Percentiles rank a stretch among this genome's conserved stretches.
phyloP scores from a whole-genome alignment of 1,140 invertebrate species.

The Philaenus spumarius region DNA sequence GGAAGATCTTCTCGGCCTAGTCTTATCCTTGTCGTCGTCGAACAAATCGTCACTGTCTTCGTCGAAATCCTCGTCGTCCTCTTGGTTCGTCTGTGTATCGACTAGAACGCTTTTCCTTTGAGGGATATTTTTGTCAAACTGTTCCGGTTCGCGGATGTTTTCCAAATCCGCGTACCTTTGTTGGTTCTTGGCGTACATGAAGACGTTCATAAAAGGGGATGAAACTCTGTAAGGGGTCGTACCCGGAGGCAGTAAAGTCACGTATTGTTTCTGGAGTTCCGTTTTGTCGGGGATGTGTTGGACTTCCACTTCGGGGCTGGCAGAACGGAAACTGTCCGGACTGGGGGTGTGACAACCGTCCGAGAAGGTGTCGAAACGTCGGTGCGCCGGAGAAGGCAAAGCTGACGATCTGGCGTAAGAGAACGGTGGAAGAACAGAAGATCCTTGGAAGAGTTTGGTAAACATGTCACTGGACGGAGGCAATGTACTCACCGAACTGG shows the following conservation, averaged over 20 bases:
- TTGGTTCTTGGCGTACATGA: constrained; percentile 14
- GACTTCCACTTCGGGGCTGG: constrained; percentile 39
- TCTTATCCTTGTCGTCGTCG: constrained; percentile 25
- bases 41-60: constrained; percentile 25
- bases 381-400: not conserved
- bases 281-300: not conserved
- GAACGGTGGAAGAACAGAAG: constrained; percentile 8
- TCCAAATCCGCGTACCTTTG: not conserved
- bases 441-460: too few species aligned
- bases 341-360: constrained; percentile 55
- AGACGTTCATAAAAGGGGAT: constrained; percentile 9
- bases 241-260: constrained; percentile 13
- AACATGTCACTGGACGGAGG: too few species aligned
- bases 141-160: not conserved
- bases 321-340: constrained; percentile 49
- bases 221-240: constrained; percentile 3
- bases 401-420: not conserved
- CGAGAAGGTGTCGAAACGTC: constrained; percentile 36
- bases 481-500: too few species aligned
- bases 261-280: constrained; percentile 25
- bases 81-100: constrained; percentile 11
- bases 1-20: constrained; percentile 1
- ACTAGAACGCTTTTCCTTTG: constrained; percentile 4
- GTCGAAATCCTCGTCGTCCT: constrained; percentile 17
- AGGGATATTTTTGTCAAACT: not conserved